phyloP scores from a whole-genome alignment of 2,888 invertebrate genomes.

The Nycteola revayana region DNA sequence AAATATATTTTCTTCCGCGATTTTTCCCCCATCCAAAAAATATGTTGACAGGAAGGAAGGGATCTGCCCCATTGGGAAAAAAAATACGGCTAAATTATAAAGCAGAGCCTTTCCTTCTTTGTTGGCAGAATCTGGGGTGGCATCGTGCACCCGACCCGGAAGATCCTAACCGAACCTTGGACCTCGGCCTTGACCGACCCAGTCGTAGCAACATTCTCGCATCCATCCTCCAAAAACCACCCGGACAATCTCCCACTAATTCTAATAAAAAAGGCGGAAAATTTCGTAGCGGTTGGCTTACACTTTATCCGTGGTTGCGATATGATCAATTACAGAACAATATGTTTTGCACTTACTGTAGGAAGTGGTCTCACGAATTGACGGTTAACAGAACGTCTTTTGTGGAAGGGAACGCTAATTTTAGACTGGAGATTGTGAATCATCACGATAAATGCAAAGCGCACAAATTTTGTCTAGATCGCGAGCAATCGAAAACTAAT shows the following conservation, averaged over 20 bases:
- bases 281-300: constrained; percentile 86
- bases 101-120: constrained; percentile 85
- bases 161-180: constrained; percentile 39
- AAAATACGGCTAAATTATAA: constrained; percentile 33
- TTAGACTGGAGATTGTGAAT: constrained; percentile 89
- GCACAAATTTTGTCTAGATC: constrained; percentile 84
- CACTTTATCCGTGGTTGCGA: constrained; percentile 87
- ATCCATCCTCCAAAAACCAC: constrained; percentile 34
- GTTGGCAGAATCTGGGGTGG: constrained; percentile 80
- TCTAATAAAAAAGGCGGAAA: constrained; percentile 81
- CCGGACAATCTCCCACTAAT: constrained; percentile 32
- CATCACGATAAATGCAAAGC: constrained; percentile 91
- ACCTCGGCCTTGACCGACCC: constrained; percentile 38
- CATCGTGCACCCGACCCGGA: constrained; percentile 26
- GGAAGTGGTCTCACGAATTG: constrained; percentile 85
- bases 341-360: constrained; percentile 88
- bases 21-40: constrained; percentile 14
- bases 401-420: constrained; percentile 89
- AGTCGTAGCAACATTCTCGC: constrained; percentile 38
- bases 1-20: constrained; percentile 63
- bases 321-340: constrained; percentile 85
- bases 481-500: constrained; percentile 50
- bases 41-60: constrained; percentile 71
- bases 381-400: constrained; percentile 89
- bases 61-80: constrained; percentile 57